phyloP scores from a whole-genome alignment of 2,888 invertebrate genomes.

The Stratiomys singularior region DNA sequence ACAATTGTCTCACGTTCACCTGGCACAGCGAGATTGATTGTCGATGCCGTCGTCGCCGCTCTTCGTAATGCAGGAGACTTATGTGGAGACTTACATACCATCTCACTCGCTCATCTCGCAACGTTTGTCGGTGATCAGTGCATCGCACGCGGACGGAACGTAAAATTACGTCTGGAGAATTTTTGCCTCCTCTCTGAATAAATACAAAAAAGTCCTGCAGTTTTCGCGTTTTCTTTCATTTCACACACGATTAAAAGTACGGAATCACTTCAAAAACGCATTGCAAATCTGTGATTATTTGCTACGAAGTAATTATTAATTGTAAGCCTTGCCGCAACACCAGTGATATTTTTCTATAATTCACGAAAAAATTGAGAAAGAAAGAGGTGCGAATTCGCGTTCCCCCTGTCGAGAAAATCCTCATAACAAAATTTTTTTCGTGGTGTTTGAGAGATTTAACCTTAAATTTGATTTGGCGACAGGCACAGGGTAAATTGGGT shows the following conservation, averaged over 20 bases:
- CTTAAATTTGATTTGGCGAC: constrained; percentile 18
- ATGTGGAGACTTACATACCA: neutral
- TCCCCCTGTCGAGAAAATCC: constrained; percentile 30
- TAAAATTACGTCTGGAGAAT: constrained; percentile 53
- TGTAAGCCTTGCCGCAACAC: constrained; percentile 56
- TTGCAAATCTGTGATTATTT: constrained; percentile 56
- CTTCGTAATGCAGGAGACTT: neutral
- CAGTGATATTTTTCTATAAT: constrained; percentile 55
- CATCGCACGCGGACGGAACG: constrained; percentile 50
- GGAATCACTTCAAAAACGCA: constrained; percentile 51
- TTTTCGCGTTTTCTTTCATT: constrained; percentile 51
- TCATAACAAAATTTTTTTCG: constrained; percentile 38
- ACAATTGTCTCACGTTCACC: neutral
- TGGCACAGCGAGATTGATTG: neutral
- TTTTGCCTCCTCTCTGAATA: constrained; percentile 52
- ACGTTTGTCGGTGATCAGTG: constrained; percentile 49
- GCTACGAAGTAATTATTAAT: constrained; percentile 54
- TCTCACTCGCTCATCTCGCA: neutral
- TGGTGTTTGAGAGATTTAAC: constrained; percentile 33
- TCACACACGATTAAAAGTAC: constrained; percentile 44
- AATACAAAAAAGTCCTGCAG: constrained; percentile 50
- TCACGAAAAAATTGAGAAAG: constrained; percentile 30
- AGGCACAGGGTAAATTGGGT: constrained; percentile 10
- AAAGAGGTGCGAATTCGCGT: constrained; percentile 51
- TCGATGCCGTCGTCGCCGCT: constrained; percentile 1